Base-by-base conservation (phyloP, 2,888 invertebrate species). In the Drosophila neutralis region DNA sequence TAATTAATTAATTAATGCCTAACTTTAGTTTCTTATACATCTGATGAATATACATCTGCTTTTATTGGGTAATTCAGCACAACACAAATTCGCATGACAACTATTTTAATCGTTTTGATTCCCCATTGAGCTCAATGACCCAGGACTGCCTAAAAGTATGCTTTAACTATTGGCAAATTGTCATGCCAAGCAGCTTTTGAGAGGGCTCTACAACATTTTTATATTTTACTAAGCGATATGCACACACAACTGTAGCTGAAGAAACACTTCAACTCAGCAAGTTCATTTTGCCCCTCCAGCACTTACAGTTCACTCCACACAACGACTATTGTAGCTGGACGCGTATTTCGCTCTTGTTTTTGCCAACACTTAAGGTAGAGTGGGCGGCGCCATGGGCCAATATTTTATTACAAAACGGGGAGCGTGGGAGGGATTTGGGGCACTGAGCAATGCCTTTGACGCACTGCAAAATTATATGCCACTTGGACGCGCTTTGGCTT, bases 391-490 rank as follows among this genome's bases (percentile, higher is more conserved):
- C 21, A n/a, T 21, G 38, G 31, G 60, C 51, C 24, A 75, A 69
- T 69, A 52, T 57, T 74, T 60, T 68, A 75, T 74, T 65, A 58
- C 49, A 21, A 70, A 56, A 51, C 24, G 58, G 58, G 15, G 10
- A 36, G 7, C 10, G 24, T 11, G 11, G 35, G 7, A 21, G 21
- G 65, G 15, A 36, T 33, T 42, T 31, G 31, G 15, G 21, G 52
- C 15, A 38, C 27, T 21, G 63, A 62, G 69, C 51, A 59, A 70
- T 59, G 65, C 69, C 82, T 83, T 83, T 87, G 83, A 83, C 73
- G 82, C 83, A 80, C 69, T 70, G 73, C 61, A 72, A 74, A 80
- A 83, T 80, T 74, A 81, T 78, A 78, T 83, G 72, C 70, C 70
- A 69, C 73, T 76, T 76, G 68, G 58, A 73, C 68, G 63, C 64